Evolutionary conservation across 1,140 invertebrate species (phyloP), one percentile per base, ranked within the genome.

Genomic region (Ylistrum balloti): DNA sequence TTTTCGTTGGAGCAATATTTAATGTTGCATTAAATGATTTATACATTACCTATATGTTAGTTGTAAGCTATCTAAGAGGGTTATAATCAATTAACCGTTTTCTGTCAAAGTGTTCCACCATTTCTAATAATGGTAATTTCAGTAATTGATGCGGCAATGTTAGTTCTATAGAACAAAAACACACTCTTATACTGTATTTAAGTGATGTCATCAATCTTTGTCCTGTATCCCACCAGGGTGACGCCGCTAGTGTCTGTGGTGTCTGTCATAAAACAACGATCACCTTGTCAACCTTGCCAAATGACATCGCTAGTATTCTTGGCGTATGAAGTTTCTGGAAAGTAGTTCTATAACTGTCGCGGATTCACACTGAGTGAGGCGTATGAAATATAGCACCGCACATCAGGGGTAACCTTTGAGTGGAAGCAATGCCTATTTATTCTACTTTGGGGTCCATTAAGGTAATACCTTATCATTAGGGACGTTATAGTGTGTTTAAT

Each of bases 291-390:
- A 74, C 56, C 56, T n/a, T n/a, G 56, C 22, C 56, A 9, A 28
- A 17, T 28, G 56, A 74, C 56, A 74, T 28, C 56, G 17, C 15
- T 28, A n/a, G 13, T 11, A 74, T 74, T 74, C 22, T 74, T 11
- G 22, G 56, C 13, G 56, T 74, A 74, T 74, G n/a, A n/a, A 74
- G n/a, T 11, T 74, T 74, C 56, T 9, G 22, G 56, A 74, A 74
- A 74, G 56, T 74, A 74, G 56, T 74, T 74, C 56, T 74, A 74
- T 74, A 74, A 74, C n/a, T 74, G 56, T 74, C 56, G 56, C 56
- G n/a, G 56, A 74, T 28, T 74, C 56, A 74, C 56, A 74, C 56
- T 28, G n/a, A 17, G 56, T 74, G 56, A 74, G n/a, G 56, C 56
- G 56, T 74, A 74, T 74, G 56, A 74, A 74, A 74, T 74, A 74